Evolutionary conservation across 2,797 vertebrate genomes (phyloP).

Genomic region (Chromis chromis): DNA sequence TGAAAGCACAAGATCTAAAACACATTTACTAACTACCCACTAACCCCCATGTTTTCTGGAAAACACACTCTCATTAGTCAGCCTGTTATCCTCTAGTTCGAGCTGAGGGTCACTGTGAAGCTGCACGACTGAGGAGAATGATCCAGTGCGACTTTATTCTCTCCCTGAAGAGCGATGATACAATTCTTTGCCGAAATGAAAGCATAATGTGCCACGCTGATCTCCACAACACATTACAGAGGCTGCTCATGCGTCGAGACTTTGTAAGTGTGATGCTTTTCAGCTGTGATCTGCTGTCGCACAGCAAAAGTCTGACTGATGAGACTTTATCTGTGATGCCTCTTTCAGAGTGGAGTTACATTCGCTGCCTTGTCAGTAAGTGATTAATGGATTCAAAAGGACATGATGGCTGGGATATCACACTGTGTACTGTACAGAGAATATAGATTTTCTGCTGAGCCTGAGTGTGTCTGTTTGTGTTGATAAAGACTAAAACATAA

Average conservation of each 20-base stretch:
- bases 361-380: conserved; percentile 65
- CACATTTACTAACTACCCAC: not conserved
- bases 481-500: conserved; percentile 79
- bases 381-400: conserved; percentile 81
- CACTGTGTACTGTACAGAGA: conserved; percentile 70
- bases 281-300: conserved; percentile 71
- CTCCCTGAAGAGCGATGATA: conserved; percentile 26
- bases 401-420: conserved; percentile 78
- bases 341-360: conserved; percentile 61
- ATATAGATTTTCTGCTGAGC: conserved; percentile 74
- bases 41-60: not conserved
- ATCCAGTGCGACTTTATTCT: conserved; percentile 36
- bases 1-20: not conserved
- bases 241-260: conserved; percentile 47
- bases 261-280: conserved; percentile 64
- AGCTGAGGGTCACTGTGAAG: conserved; percentile 46
- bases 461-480: conserved; percentile 73
- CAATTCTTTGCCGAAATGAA: conserved; percentile 42
- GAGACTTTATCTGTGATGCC: conserved; percentile 71
- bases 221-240: conserved; percentile 45
- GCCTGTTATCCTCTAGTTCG: conserved; percentile 16
- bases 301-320: conserved; percentile 69
- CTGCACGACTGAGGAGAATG: conserved; percentile 24
- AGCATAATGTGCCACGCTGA: conserved; percentile 39
- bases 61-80: conserved; percentile 11